Percentiles rank a stretch among this genome's conserved stretches.
Conservation (phyloP, 2,113 vertebrate species). For the Esox niger region DNA sequence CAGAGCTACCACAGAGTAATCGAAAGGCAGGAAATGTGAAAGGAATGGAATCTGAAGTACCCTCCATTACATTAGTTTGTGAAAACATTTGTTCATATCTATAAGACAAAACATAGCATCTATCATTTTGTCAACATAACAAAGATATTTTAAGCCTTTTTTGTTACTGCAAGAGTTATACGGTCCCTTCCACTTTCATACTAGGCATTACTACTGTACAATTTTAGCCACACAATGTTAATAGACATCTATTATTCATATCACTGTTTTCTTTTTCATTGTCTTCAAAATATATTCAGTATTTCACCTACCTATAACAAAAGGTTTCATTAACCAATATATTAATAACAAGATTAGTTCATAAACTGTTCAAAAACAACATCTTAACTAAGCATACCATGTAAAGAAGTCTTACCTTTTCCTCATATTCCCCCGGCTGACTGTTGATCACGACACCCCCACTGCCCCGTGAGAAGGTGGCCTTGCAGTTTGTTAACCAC, state of each 20-base stretch:
- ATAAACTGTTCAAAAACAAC: not conserved
- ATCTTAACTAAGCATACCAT: not conserved
- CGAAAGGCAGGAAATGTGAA: slow-evolving; percentile 61
- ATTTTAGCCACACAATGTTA: slow-evolving; percentile 1
- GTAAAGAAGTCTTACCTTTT: slow-evolving; percentile 78
- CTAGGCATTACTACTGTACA: not conserved
- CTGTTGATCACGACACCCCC: slow-evolving; percentile 62
- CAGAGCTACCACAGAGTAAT: slow-evolving; percentile 70
- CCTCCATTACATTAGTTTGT: slow-evolving; percentile 1
- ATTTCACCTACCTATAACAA: not conserved
- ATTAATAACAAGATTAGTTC: not conserved
- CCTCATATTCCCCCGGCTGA: slow-evolving; percentile 81
- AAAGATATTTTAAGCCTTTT: not conserved
- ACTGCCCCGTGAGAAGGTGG: slow-evolving; percentile 82
- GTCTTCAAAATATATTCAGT: not conserved
- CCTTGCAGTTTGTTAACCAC: slow-evolving; percentile 95
- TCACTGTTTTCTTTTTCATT: not conserved
- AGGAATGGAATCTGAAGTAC: slow-evolving; percentile 43
- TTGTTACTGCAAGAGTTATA: not conserved
- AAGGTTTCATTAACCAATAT: not conserved
- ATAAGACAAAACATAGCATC: not conserved
- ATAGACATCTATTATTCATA: slow-evolving; percentile 11
- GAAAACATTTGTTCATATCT: not conserved
- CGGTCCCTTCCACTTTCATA: not conserved
- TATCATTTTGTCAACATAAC: not conserved